These are phyloP conservation scores for Sepioteuthis lessoniana DNA, from an alignment of 2,888 invertebrate species.

Conservation along the genomic window DNA sequence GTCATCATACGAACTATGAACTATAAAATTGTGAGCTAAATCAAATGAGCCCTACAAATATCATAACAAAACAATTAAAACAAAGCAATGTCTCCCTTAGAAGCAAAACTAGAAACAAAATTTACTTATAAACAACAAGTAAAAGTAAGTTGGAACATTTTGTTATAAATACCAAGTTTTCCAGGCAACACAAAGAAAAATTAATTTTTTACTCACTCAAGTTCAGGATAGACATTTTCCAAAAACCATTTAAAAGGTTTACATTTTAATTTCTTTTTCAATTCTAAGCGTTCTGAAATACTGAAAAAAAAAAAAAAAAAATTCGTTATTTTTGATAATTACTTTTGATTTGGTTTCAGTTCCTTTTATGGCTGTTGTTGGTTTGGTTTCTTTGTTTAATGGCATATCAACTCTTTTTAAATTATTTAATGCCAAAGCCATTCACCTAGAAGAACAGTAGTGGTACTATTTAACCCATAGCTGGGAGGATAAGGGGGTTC, in stretches of 20 bases:
- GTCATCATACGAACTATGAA: not conserved
- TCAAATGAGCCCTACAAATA: not conserved
- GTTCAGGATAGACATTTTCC: slow-evolving; percentile 90
- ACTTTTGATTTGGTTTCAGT: no score
- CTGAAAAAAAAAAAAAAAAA: slow-evolving; percentile 56
- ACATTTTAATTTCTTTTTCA: slow-evolving; percentile 88
- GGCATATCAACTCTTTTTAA: no score
- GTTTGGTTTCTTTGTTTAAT: no score
- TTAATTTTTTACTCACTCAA: slow-evolving; percentile 71
- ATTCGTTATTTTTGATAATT: not conserved
- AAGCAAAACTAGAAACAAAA: not conserved
- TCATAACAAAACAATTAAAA: not conserved
- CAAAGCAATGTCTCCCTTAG: not conserved
- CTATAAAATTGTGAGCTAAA: not conserved
- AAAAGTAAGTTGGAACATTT: not conserved
- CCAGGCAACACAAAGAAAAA: not conserved
- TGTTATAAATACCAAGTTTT: not conserved
- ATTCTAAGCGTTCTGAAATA: slow-evolving; percentile 81
- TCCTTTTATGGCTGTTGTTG: no score
- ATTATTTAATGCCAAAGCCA: no score
- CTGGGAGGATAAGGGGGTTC: no score
- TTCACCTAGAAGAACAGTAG: no score
- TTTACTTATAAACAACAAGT: not conserved
- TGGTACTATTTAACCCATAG: no score
- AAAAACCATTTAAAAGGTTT: slow-evolving; percentile 97